phyloP scores from a whole-genome alignment of 2,888 invertebrate species.

The Eupsilia transversa region DNA sequence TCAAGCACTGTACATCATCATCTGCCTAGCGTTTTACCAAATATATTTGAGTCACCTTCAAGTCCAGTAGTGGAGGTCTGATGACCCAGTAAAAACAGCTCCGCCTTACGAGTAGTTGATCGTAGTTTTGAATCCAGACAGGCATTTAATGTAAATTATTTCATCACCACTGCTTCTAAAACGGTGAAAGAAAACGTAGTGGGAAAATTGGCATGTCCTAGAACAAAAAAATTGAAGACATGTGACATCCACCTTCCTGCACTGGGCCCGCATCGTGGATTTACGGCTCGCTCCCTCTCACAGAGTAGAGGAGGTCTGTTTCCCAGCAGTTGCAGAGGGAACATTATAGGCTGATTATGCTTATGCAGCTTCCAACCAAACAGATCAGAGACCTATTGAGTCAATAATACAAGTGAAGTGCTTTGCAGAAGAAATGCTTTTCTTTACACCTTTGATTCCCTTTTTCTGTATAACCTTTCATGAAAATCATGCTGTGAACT shows the following conservation, averaged over 20 bases:
- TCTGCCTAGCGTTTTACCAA: background rate
- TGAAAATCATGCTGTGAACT: background rate
- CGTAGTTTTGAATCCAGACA: background rate
- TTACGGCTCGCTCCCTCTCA: background rate
- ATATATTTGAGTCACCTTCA: background rate
- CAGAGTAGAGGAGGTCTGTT: background rate
- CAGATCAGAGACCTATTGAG: background rate
- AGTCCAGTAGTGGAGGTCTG: background rate
- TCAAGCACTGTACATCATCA: background rate
- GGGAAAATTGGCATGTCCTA: background rate
- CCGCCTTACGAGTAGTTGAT: background rate
- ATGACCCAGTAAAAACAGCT: background rate
- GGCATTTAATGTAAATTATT: background rate
- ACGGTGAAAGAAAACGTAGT: background rate
- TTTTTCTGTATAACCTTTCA: background rate
- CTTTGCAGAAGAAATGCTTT: background rate
- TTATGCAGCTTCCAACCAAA: background rate
- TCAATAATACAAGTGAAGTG: background rate
- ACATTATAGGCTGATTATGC: background rate
- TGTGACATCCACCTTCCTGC: background rate
- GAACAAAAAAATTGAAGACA: background rate
- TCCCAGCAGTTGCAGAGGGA: background rate
- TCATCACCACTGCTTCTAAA: background rate
- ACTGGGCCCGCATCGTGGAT: background rate
- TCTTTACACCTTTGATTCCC: background rate